A percentile compares a stretch with the other conserved stretches of the same genome.
Evolutionary conservation across 1,140 invertebrate species (phyloP).

Genomic region (Hycleus cichorii): DNA sequence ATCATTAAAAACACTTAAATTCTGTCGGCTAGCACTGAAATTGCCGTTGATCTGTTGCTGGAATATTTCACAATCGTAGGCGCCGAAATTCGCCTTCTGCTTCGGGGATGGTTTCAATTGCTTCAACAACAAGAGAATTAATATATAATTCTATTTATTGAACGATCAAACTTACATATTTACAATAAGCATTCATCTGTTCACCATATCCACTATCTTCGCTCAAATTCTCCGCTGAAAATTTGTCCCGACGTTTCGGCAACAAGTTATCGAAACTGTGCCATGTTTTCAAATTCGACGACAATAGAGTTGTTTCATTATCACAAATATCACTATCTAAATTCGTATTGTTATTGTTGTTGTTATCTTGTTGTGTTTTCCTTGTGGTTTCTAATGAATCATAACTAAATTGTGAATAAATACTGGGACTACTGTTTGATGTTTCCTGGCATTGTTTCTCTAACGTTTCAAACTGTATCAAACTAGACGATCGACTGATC

Average conservation of each 20-base stretch:
- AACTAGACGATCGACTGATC: constrained; percentile 62
- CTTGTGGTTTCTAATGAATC: constrained; percentile 47
- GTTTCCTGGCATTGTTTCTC: constrained; percentile 57
- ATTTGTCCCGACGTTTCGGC: constrained; percentile 41
- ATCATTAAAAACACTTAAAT: constrained; percentile 31
- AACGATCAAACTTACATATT: constrained; percentile 40
- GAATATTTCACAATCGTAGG: constrained; percentile 38
- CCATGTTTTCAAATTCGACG: constrained; percentile 42
- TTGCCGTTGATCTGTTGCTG: constrained; percentile 26
- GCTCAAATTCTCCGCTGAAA: constrained; percentile 64
- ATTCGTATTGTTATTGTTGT: constrained; percentile 20
- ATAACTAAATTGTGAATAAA: constrained; percentile 47
- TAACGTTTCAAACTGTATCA: constrained; percentile 73
- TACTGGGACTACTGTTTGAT: constrained; percentile 42
- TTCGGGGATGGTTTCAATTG: too few species aligned
- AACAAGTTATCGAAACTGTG: constrained; percentile 46
- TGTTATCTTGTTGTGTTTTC: constrained; percentile 40
- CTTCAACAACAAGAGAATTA: too few species aligned
- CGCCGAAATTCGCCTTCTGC: constrained; percentile 18
- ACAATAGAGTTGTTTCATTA: constrained; percentile 28
- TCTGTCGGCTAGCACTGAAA: constrained; percentile 39
- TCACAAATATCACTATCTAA: constrained; percentile 33
- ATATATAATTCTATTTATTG: neutral
- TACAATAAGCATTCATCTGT: constrained; percentile 37
- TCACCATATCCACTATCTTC: constrained; percentile 70